Percentiles rank a stretch among this genome's conserved stretches.
Evolutionary conservation across 1,140 invertebrate species (phyloP).

Genomic region (Chlorops oryzae): DNA sequence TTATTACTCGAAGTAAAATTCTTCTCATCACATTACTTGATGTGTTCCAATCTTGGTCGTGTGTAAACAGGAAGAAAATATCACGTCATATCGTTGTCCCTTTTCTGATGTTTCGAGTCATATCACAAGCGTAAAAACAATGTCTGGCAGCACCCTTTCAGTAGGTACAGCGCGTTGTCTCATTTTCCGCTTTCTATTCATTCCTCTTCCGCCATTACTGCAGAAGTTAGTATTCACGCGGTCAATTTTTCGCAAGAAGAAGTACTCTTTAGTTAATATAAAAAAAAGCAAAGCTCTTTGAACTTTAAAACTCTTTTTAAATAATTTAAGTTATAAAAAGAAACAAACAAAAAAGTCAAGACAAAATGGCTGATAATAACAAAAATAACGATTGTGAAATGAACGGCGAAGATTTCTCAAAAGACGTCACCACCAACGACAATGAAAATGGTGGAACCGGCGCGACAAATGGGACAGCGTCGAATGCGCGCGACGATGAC

Average conservation of each 20-base stretch:
- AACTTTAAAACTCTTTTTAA: too few relatives aligned
- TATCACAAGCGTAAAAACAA: too few relatives aligned
- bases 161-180: too few relatives aligned
- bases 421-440: constrained; percentile 56
- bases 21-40: too few relatives aligned
- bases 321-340: constrained; percentile 12
- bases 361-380: constrained; percentile 36
- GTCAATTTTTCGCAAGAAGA: constrained; percentile 1
- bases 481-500: constrained; percentile 65
- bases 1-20: too few relatives aligned
- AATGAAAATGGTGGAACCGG: constrained; percentile 57
- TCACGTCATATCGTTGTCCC: too few relatives aligned
- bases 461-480: constrained; percentile 54
- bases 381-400: constrained; percentile 39
- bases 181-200: too few relatives aligned
- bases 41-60: constrained; percentile 14
- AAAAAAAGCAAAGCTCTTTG: too few relatives aligned
- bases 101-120: too few relatives aligned
- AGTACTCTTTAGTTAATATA: not conserved
- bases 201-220: constrained; percentile 36
- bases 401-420: constrained; percentile 62
- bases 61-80: too few relatives aligned
- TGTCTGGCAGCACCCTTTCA: too few relatives aligned
- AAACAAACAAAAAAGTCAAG: constrained; percentile 14
- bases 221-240: constrained; percentile 33